Base-by-base conservation (phyloP, 2,113 vertebrate genomes). In the Chaetops frenatus region DNA sequence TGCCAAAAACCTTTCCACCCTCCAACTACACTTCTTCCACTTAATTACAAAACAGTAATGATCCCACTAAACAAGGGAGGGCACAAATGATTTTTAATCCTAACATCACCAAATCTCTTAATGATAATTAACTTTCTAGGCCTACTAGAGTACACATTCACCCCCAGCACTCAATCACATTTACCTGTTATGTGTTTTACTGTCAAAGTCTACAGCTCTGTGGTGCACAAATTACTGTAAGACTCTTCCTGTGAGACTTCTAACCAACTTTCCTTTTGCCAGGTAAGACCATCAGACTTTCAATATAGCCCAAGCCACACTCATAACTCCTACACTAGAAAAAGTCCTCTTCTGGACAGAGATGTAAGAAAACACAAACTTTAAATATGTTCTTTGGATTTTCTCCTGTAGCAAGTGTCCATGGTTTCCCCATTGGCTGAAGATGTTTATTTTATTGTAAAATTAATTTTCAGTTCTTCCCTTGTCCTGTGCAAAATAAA, bases 231-330 rank as follows among this genome's bases (percentile, higher is more conserved):
- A 10, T 50, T 81, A 57, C 29, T 45, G 14, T 13, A 78, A 72
- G 15, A 70, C 2, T 6, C 9, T 42, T 70, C 11, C 44, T 0
- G 0, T 7, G 4, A 90, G 33, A 60, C 9, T 74, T 13, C 12
- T 67, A 56, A 35, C 27, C 1, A 6, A 3, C 7, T 35, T 28
- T 53, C 40, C 48, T 86, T 86, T 48, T 22, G 3, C 20, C 27
- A 72, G 12, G 7, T 44, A 33, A 69, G 48, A 76, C 20, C 7
- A 48, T n/a, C 28, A 47, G 25, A 20, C 18, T 86, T 70, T n/a
- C 22, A n/a, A 0, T 36, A 7, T 40, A 13, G 31, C 15, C 18
- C 54, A 88, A 56, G 36, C 10, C 40, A 61, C 6, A 25, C 7
- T 61, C 15, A 61, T 7, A 78, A 58, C 11, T 51, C 70, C 21